Conservation (phyloP, 2,113 vertebrate species). For the Pitta sordida region DNA sequence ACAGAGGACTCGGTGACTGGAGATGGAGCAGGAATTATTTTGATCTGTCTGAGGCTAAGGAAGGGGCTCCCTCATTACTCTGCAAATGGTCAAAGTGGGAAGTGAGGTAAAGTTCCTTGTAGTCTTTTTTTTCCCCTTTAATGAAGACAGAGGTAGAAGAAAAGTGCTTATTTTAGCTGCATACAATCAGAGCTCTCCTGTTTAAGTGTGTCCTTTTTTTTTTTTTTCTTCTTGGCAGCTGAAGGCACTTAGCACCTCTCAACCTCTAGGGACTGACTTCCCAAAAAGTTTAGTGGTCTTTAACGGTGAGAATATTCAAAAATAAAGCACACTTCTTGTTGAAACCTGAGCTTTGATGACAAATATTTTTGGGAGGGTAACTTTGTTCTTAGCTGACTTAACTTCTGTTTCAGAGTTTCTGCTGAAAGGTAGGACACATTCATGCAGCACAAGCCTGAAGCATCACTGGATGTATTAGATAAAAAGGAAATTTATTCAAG, state of each 20-base stretch:
- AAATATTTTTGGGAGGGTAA: slow-evolving; percentile 27
- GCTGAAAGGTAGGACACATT: slow-evolving; percentile 55
- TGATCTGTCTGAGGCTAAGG: neutral
- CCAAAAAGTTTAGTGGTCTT: neutral
- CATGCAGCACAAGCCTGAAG: slow-evolving; percentile 60
- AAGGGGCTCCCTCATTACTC: neutral
- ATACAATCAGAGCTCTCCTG: neutral
- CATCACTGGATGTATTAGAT: slow-evolving; percentile 70
- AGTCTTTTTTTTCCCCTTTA: neutral
- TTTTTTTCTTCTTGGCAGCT: neutral
- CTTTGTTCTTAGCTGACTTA: slow-evolving; percentile 44
- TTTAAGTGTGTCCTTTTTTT: neutral
- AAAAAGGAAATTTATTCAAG: slow-evolving; percentile 72
- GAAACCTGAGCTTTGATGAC: neutral
- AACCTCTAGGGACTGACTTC: neutral
- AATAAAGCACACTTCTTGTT: neutral
- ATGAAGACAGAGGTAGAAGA: neutral
- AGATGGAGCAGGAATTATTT: neutral
- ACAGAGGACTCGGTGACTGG: neutral
- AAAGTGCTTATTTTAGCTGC: neutral
- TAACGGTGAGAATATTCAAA: neutral
- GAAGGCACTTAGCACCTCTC: neutral
- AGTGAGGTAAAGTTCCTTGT: neutral
- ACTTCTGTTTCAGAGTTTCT: slow-evolving; percentile 48
- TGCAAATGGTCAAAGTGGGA: neutral